Evolutionary conservation across 1,140 invertebrate genomes (phyloP), one percentile per base, ranked within the genome.

Genomic region (Drosophila sturtevanti): DNA sequence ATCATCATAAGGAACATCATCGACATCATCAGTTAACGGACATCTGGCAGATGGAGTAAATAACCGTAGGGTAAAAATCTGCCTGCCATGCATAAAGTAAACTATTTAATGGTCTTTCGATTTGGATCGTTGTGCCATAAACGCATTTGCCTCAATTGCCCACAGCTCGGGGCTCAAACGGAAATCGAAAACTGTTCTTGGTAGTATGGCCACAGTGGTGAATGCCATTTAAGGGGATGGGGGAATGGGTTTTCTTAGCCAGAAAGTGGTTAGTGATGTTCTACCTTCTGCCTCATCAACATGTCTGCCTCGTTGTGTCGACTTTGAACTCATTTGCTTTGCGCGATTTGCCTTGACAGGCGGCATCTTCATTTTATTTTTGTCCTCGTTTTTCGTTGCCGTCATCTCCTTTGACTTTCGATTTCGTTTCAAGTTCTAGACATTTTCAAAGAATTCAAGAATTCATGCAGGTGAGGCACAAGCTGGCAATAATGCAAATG

Each of bases 81-180:
- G 82, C 79, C 72, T 82, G 82, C 80, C 77, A 89, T 77, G 85
- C 84, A 87, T 87, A 87, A 87, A 89, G 77, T 89, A 77, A 87
- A 87, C 84, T 89, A 87, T 87, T 89, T 87, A 87, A 87, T 87
- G 84, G 84, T 67, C 85, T 89, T 89, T 87, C 65, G 69, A 85
- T 79, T 79, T 84, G 51, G 74, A 79, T 76, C 73, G 55, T 70
- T 61, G 73, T 71, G 73, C 74, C 73, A 77, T 77, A 77, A 77
- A 77, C 73, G 73, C 73, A 64, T 77, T 77, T 77, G 37, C 66
- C 55, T 67, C 21, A 64, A 71, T 59, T 59, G 63, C 54, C 63
- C 27, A 62, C 48, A 48, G 63, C 24, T 58, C 65, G 72, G 71
- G 74, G 66, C 72, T 63, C 44, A 44, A 72, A 63, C 82, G 82